Evolutionary conservation across 2,113 vertebrate genomes (phyloP), one percentile per base, ranked within the genome.

Genomic region (Stigmatopora argus): DNA sequence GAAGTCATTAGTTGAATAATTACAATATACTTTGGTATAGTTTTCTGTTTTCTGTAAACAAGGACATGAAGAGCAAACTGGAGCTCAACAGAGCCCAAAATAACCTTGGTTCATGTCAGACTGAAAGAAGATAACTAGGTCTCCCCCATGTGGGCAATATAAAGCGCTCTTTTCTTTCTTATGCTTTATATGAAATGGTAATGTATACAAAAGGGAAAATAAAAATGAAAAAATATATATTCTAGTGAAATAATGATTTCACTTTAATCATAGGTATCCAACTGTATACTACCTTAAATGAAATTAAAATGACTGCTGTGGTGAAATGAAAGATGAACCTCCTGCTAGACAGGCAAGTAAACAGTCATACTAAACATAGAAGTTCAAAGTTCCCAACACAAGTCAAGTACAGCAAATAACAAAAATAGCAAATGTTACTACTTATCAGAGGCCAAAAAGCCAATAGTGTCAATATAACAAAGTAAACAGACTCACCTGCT

Each of bases 401-500:
- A 58, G 48, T 74, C 62, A 44, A 64, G 38, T 14, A 21, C 56
- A 26, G 57, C 53, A 56, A 70, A 75, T 15, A 56, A 17, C 0
- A 34, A 65, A 8, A 5, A 23, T 7, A 23, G 58, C 58, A 41
- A 60, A 60, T 19, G 18, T 61, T 44, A 61, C 86, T 88, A 89
- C 19, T 45, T 10, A 58, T 18, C 18, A 56, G 23, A 57, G 10
- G 65, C n/a, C 0, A 55, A 0, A 26, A 59, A 18, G 5, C 15
- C 0, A 49, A 4, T 17, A 48, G 70, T 47, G 51, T 23, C 1
- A 35, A 66, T 10, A 31, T 64, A 17, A 65, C 6, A 18, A 35
- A 72, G 57, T 51, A 84, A 53, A 66, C 0, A 1, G 51, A 94
- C 96, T 82, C 77, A 99, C 96, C 96, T 98, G 94, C 79, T 77